Evolutionary conservation across 1,140 invertebrate species (phyloP), one percentile per base, ranked within the genome.

Genomic region (Euura lappo): DNA sequence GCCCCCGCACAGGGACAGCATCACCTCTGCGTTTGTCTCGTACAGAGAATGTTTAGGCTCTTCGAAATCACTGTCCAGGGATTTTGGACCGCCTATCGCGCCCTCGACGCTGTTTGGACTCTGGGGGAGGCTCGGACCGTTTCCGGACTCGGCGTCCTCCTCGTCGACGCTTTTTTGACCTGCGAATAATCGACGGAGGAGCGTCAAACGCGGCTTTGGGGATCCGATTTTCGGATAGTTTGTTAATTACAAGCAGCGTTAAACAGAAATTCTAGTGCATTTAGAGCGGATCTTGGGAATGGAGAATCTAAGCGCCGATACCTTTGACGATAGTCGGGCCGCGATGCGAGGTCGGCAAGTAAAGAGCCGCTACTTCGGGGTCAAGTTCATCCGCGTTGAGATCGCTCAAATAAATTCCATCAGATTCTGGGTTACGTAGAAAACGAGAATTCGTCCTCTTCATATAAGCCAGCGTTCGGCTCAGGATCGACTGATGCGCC

Each of bases 111-210:
- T 97, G 77, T 95, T 94, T 4, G 97, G 97, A 68, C 96, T 98
- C 80, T 98, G 96, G 2, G 97, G 95, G 70, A 99, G 87, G 44
- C 97, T 98, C 7, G 96, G 93, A 5, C 97, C 97, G 83, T 97
- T 97, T 65, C 97, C 97, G 68, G 96, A 98, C 88, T 99, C 97
- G 70, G 93, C 93, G 88, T 99, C 97, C 83, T 98, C 96, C 83
- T 98, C 97, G 45, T 91, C 91, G 11, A 77, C 69, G 44, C 71
- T 72, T 82, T 88, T 88, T 77, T 84, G 83, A 84, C 64, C 6
- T 77, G 76, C 77, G 76, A 76, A 73, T 72, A 69, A 75, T 28
- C 28, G 28, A 28, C 28, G 28, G 28, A 28, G 28, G 28, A 28
- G 28, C 28, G 28, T 28, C 28, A 28, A 28, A 28, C 28, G 28